phyloP scores from a whole-genome alignment of 2,113 vertebrate species.

The Silurus glanis region DNA sequence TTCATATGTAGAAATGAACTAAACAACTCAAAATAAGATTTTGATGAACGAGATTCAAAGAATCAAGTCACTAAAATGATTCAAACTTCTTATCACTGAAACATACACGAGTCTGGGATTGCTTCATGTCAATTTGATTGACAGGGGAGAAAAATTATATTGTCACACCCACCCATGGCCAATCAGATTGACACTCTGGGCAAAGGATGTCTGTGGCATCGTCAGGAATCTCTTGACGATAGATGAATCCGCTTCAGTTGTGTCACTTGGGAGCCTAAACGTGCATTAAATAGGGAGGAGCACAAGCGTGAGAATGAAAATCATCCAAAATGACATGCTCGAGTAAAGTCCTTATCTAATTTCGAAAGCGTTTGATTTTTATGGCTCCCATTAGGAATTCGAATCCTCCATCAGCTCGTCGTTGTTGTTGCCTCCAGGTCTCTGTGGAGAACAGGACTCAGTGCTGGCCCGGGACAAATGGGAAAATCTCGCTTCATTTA shows the following conservation, averaged over 20 bases:
- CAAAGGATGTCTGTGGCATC: neutral
- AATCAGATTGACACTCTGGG: neutral
- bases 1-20: too few relatives aligned
- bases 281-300: neutral
- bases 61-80: too few relatives aligned
- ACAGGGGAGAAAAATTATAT: neutral
- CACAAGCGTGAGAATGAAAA: neutral
- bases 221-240: neutral
- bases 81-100: too few relatives aligned
- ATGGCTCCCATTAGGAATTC: constrained; percentile 8
- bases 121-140: neutral
- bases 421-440: neutral
- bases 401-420: neutral
- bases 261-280: neutral
- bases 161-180: neutral
- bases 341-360: neutral
- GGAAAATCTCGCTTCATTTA: constrained; percentile 76
- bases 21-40: too few relatives aligned
- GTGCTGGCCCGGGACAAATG: constrained; percentile 70
- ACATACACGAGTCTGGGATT: neutral
- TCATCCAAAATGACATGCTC: neutral
- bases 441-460: neutral
- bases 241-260: neutral
- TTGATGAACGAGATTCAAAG: too few relatives aligned
- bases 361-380: neutral